Percentiles rank a stretch among this genome's conserved stretches.
Evolutionary conservation across 2,797 vertebrate genomes (phyloP).

Genomic region (Dallia pectoralis): DNA sequence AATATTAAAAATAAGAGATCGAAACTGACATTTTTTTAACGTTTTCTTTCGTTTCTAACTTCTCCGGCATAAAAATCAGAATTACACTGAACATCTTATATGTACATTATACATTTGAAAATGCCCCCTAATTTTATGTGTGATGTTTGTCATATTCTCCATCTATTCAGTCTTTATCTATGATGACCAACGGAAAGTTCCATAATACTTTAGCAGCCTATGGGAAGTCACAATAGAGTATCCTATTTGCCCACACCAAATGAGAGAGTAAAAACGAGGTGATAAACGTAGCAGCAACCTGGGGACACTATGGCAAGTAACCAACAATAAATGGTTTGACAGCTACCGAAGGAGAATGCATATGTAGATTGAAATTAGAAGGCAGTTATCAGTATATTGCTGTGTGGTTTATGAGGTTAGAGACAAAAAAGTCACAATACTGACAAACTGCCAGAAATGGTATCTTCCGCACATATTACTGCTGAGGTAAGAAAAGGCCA

Average conservation of each 20-base stretch:
- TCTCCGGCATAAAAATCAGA: slow-evolving; percentile 42
- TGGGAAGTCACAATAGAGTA: slow-evolving; percentile 34
- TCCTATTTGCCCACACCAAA: slow-evolving; percentile 46
- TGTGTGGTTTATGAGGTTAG: slow-evolving; percentile 30
- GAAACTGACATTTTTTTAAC: slow-evolving; percentile 9
- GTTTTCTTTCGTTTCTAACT: slow-evolving; percentile 31
- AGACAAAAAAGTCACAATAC: slow-evolving; percentile 41
- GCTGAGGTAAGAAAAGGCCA: slow-evolving; percentile 6
- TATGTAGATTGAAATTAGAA: slow-evolving; percentile 21
- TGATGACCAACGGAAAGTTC: slow-evolving; percentile 39
- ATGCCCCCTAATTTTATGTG: slow-evolving; percentile 49
- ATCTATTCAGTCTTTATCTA: slow-evolving; percentile 28
- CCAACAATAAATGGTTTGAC: slow-evolving; percentile 36
- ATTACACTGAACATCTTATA: slow-evolving; percentile 35
- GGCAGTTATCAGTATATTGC: slow-evolving; percentile 49
- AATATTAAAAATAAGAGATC: slow-evolving; percentile 59
- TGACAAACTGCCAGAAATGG: slow-evolving; percentile 45
- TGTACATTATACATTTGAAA: slow-evolving; percentile 55
- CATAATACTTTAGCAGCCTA: slow-evolving; percentile 52
- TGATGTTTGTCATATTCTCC: slow-evolving; percentile 25
- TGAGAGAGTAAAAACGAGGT: slow-evolving; percentile 28
- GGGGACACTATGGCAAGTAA: slow-evolving; percentile 55
- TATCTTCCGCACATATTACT: slow-evolving; percentile 49
- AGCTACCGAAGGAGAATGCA: not conserved
- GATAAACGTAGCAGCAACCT: slow-evolving; percentile 52